Base-by-base conservation (phyloP, 2,888 invertebrate species). In the Stenichneumon culpator region DNA sequence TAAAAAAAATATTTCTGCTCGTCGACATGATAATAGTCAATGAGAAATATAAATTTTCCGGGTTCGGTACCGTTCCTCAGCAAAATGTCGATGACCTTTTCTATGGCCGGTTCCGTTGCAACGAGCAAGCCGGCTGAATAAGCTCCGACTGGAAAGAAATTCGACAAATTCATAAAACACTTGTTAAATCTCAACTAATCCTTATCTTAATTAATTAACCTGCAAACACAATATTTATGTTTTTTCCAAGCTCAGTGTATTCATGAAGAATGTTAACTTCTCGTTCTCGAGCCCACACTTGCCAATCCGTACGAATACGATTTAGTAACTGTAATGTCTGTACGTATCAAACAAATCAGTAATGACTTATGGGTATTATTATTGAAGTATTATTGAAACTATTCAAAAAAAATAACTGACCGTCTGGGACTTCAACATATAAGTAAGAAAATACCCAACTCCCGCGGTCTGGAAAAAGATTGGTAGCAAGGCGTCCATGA, bases 181-280 rank as follows among this genome's bases (percentile, higher is more conserved):
- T 44, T 16, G 44, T 44, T 44, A 5, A 44, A 44, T 16, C 3
- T 3, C 25, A 5, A 25, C 25, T 1, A 25, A 25, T 4, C 0
- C 22, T 57, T 3, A 3, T 11, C 11, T 11, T 14, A 11, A 25
- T 4, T 57, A 4, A n/a, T 63, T 63, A 75, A 82, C 82, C 77
- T 78, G 82, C 19, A 47, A 77, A 82, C 44, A 11, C 28, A 0
- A 65, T 65, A 3, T 69, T 39, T 6, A 82, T 32, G 16, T 78
- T 82, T 44, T 67, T 77, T n/a, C 77, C 77, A 1, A 16, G 11
- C 47, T 82, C 72, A 19, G 77, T 54, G 67, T 82, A 82, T 44
- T 78, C 72, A 11, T 82, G 82, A 72, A 82, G 77, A 77, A 78
- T 19, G 0, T 22, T 0, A n/a, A 67, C 32, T 57, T 82, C 77